Base-by-base conservation (phyloP, 2,797 vertebrate species). In the Pipistrellus pygmaeus region DNA sequence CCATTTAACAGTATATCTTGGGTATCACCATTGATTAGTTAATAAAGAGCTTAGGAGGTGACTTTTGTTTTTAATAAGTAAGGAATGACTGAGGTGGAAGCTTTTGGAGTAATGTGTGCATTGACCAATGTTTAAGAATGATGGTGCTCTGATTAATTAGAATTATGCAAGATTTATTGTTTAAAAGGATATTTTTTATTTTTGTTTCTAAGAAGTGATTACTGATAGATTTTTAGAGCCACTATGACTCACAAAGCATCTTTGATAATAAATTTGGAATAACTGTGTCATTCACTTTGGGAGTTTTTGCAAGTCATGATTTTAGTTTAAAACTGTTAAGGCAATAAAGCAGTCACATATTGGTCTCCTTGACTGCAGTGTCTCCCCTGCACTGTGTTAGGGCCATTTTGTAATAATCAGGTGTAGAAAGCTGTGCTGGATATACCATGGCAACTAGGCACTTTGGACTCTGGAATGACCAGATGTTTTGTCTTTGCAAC, bases 181-280 rank as follows among this genome's bases (percentile, higher is more conserved):
- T 95, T 90, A 68, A 82, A 90, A 88, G 83, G 66, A 76, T 86
- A 46, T 83, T 83, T 94, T 88, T 97, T 86, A 94, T 92, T 92
- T 60, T 96, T 90, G 82, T 96, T 90, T 95, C 93, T 95, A 95
- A 93, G 85, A 94, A 94, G 84, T 96, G 96, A 96, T 95, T 95
- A 76, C 87, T 69, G 87, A 78, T 95, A 41, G 46, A 53, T 96
- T 97, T 97, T 96, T 87, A 88, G 85, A 95, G 88, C 72, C 68
- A 94, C 46, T 86, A 48, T 97, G 94, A 97, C 73, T 95, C 96
- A 95, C 48, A 95, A 88, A 90, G 38, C 93, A 86, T 94, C 88
- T 95, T 97, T 88, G 87, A 76, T 96, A 82, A 68, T 96, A 95
- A 87, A 91, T 97, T 95, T 96, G 88, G 88, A 95, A 90, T 90